These are phyloP conservation scores for Rhinoraja longicauda DNA, from an alignment of 2,797 vertebrate genomes.

Conservation along the genomic window DNA sequence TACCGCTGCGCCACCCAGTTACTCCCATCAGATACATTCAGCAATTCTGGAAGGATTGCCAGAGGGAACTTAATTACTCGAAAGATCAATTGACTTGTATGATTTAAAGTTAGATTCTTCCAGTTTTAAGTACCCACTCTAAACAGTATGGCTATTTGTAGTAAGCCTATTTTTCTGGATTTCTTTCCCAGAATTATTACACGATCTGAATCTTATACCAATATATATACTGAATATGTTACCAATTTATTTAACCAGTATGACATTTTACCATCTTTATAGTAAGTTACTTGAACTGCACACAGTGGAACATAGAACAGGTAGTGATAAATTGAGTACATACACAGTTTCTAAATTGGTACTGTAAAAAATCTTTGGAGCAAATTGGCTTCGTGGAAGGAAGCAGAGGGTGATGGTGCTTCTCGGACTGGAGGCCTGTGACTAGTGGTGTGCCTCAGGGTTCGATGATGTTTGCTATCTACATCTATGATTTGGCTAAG, in stretches of 20 bases:
- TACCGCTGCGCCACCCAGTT: too few relatives aligned
- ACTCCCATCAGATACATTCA: neutral
- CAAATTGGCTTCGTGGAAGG: too few relatives aligned
- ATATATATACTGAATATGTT: too few relatives aligned
- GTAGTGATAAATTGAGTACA: too few relatives aligned
- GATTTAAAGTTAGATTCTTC: neutral
- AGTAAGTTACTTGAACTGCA: neutral
- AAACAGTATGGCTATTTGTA: neutral
- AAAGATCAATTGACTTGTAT: neutral
- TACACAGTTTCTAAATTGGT: neutral
- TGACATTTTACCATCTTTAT: neutral
- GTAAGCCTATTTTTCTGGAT: neutral
- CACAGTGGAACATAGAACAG: neutral
- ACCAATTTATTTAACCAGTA: neutral
- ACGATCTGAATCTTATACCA: neutral
- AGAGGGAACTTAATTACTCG: neutral
- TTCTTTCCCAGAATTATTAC: neutral
- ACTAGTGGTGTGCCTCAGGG: too few relatives aligned
- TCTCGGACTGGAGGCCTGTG: too few relatives aligned
- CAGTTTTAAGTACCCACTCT: neutral
- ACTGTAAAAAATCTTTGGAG: neutral
- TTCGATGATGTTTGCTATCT: too few relatives aligned
- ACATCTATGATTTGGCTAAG: too few relatives aligned
- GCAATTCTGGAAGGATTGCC: neutral
- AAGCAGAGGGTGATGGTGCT: too few relatives aligned